Base-by-base conservation (phyloP, 1,140 invertebrate species). In the Hyles vespertilio region DNA sequence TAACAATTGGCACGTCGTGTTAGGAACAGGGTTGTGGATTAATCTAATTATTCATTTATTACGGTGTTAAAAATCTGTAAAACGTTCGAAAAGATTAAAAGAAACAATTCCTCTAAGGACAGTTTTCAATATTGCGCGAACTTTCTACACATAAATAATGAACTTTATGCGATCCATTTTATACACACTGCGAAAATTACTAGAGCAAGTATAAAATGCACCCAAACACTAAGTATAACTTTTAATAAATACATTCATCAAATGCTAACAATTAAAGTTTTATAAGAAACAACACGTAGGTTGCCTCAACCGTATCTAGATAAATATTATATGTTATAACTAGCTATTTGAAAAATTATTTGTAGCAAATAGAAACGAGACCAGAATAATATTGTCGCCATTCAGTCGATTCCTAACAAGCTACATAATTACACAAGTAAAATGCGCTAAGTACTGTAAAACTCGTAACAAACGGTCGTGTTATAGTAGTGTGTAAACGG, bases 311-410 rank as follows among this genome's bases (percentile, higher is more conserved):
- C 33, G 40, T 68, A 73, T 61, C 57, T 65, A 61, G 56, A 46
- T 62, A 58, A 60, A 65, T 68, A 58, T 58, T 57, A 69, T 70
- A 69, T 62, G 63, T 63, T 65, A 68, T 77, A 70, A 65, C 59
- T 49, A 50, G 53, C 63, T 63, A 65, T 32, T 48, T 57, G 51
- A 46, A 57, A 60, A 69, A 56, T 56, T 63, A 53, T 50, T 65
- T 63, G 67, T 61, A 76, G 69, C 63, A 69, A 69, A 67, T 77
- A 63, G 72, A 81, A 79, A 77, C 75, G 72, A 84, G 74, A 84
- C 81, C 79, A 75, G 74, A 68, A 63, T 62, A 71, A 75, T 87
- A 87, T 87, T 87, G 84, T 87, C 84, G 62, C 63, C 63, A 66
- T 65, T 87, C 84, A 87, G 84, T 87, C 84, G 61, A 77, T 73